Evolutionary conservation across 2,888 invertebrate species (phyloP), one percentile per base, ranked within the genome.

Genomic region (Drosophila helvetica): DNA sequence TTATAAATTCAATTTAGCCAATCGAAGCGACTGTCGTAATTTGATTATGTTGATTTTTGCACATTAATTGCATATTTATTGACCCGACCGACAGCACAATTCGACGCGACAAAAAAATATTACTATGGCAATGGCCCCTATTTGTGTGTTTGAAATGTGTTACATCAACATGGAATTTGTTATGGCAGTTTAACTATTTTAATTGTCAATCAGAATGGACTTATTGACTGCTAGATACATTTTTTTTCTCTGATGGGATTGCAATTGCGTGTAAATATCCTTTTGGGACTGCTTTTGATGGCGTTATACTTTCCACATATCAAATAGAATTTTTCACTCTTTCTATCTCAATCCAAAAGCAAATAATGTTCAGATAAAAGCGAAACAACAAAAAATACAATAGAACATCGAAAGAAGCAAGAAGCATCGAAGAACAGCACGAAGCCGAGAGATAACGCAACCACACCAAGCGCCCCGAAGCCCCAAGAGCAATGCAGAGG

Each of bases 1-100:
- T 66, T 66, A 66, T 66, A 66, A 66, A 66, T 66, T 66, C 67
- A 67, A 67, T 67, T 67, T 68, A 67, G 67, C 57, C 67, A 67
- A 67, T 67, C 68, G 67, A 67, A 67, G 25, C 33, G 46, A n/a
- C 17, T 47, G 33, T 54, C 57, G 69, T 66, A 68, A 84, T 86
- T 79, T 62, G 79, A 86, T 79, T 86, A 74, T 83, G 79, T 75
- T 86, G 73, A 77, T 84, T 86, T 75, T 64, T 42, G 51, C 71
- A 67, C 79, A 71, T 68, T 79, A 84, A 75, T 75, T 80, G 61
- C 64, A 56, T 62, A 75, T 80, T 84, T 80, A 73, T 80, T 77
- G 74, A 67, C 78, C 67, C 76, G 71, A 66, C 78, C 56, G 33
- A 67, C 45, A 15, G 46, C 38, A 54, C 25, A 64, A 64, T 27